Base-by-base conservation (phyloP, 2,888 invertebrate species). In the Zeuzera pyrina region DNA sequence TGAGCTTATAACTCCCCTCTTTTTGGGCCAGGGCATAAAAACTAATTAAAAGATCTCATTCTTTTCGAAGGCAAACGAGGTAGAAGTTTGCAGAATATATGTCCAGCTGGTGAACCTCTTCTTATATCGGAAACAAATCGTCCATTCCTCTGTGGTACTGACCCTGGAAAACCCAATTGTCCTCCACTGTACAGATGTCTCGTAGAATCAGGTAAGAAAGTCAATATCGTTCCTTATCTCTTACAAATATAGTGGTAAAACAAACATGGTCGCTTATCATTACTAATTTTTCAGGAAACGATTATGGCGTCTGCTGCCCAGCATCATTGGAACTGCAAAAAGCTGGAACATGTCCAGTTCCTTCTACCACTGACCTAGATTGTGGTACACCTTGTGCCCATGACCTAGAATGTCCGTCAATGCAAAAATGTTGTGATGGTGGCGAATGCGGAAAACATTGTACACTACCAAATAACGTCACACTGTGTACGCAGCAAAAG, bases 251-350 rank as follows among this genome's bases (percentile, higher is more conserved):
- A n/a, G 4, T 8, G 24, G 24, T 24, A 24, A 10, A 24, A 4
- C 4, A 4, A 24, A 24, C 4, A 24, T 25, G 12, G 1, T 26
- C 10, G 3, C 8, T 26, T 12, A 22, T n/a, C 24, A 24, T 2
- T 24, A 12, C 7, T 4, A 14, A 8, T 24, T 10, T 33, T 34
- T 3, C 64, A 83, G 90, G 91, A 43, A 91, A 93, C 55, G 94
- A 94, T 57, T 94, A 94, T 54, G 94, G 94, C 0, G 93, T 94
- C 8, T 94, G 94, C 58, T 94, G 94, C 53, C 93, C 94, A 27
- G 91, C 91, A 3, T 91, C 90, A 1, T 57, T 92, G 36, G 88
- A 89, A 50, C 87, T 93, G 30, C 87, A 91, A 50, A 92, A 94
- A 60, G 89, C 92, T 0, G 94, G 94, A 1, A 85, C 88, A 2